Base-by-base conservation (phyloP, 1,140 invertebrate genomes). In the Trachymyrmex cornetzi region DNA sequence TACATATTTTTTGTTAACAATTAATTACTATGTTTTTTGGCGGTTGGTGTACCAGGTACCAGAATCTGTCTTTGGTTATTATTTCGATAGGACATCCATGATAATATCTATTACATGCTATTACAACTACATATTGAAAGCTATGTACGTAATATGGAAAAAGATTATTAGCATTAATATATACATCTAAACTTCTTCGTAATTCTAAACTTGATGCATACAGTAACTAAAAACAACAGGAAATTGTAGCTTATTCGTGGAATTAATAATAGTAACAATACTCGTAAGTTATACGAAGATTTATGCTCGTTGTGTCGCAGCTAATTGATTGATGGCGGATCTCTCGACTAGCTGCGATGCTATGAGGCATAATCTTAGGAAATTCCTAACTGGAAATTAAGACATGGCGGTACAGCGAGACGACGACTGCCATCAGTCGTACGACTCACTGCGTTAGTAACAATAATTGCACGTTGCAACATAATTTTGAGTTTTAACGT, bases 61-160 rank as follows among this genome's bases (percentile, higher is more conserved):
- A 72, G 55, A 61, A 74, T 84, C 59, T 64, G 44, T 87, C 85
- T 87, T 87, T 87, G 85, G 85, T 87, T 19, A 30, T 87, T 0
- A 66, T 74, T 63, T 69, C 6, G 24, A 72, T 19, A 81, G 34
- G 50, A 75, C 14, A 38, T 84, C 38, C 55, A 57, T 24, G 24
- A 59, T 34, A 2, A 7, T 72, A 61, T 38, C 34, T 38, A 38
- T 38, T 59, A 48, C 22, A 61, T 48, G 38, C 27, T 19, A 44
- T 44, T 44, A 84, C 22, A 72, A 34, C n/a, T 84, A 44, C 2
- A 44, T 44, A 84, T 16, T 38, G 48, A 24, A 48, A 84, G 27
- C 12, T 44, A 72, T 19, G 27, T n/a, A 72, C 3, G 53, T 30
- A 11, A 19, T n/a, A 57, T 55, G 9, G n/a, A 55, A 64, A 24